Evolutionary conservation across 2,888 invertebrate genomes (phyloP), one percentile per base, ranked within the genome.

Genomic region (Aphidius colemani): DNA sequence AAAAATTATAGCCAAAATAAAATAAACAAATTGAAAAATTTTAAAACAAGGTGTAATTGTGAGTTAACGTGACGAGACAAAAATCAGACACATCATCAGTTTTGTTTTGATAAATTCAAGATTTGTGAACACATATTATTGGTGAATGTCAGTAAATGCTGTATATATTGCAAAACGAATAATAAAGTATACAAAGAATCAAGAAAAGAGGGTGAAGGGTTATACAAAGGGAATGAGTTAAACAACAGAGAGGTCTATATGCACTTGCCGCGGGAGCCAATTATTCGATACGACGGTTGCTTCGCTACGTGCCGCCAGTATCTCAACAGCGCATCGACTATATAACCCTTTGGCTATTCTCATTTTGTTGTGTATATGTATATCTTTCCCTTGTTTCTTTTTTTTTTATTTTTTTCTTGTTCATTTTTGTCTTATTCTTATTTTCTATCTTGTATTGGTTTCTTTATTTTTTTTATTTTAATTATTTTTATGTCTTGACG

Each of bases 261-360:
- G 79, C 81, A 80, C 79, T 81, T 81, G 81, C 81, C 81, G 80
- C 80, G 74, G 79, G 81, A 81, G 81, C 81, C 81, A 82, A 82
- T 81, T 82, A 82, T 80, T 82, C 81, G 80, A 82, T 81, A 78
- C 78, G 74, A 73, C 76, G 76, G 72, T 70, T 75, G 71, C 69
- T 75, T 75, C 74, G 57, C 51, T 64, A 64, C 64, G 64, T 64
- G 64, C 65, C 65, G 60, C 57, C 43, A 65, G 71, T 74, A 63
- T 66, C 63, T 80, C 72, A 68, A 69, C 68, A 71, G 72, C 78
- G 76, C 76, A 79, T 80, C 79, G 76, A 73, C 63, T 68, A 68
- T 67, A 72, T 72, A 75, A 68, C 72, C 75, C 75, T 70, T 70
- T 66, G 71, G 72, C 72, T 65, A 69, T 68, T 68, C 75, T 70